These are phyloP conservation scores for Euwallacea fornicatus DNA, from an alignment of 1,140 invertebrate species.

Conservation along the genomic window DNA sequence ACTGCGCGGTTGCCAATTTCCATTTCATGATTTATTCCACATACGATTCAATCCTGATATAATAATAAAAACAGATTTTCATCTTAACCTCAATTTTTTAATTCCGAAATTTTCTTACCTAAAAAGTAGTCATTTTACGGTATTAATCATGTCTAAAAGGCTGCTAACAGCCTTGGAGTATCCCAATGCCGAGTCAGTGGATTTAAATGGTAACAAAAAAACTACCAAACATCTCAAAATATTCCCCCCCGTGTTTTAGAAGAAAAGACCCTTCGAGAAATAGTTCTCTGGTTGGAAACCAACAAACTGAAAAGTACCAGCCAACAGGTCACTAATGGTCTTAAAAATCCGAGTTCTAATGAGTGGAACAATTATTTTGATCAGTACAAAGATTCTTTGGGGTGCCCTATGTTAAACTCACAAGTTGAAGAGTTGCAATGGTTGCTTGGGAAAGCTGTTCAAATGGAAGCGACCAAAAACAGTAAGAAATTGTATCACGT, in stretches of 20 bases:
- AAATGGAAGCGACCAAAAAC: conserved; percentile 81
- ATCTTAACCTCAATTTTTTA: too few relatives aligned
- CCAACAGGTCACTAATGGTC: conserved; percentile 74
- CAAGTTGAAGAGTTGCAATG: conserved; percentile 76
- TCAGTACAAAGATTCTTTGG: conserved; percentile 76
- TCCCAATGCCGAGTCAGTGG: conserved; percentile 68
- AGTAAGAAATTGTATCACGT: conserved; percentile 58
- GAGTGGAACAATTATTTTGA: conserved; percentile 75
- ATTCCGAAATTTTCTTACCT: too few relatives aligned
- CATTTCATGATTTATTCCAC: too few relatives aligned
- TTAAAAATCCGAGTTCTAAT: conserved; percentile 66
- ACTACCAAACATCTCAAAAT: conserved; percentile 1
- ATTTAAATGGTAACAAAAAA: conserved; percentile 62
- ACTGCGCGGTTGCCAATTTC: too few relatives aligned
- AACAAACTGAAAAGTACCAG: conserved; percentile 90
- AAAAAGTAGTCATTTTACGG: too few relatives aligned
- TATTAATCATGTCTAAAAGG: conserved; percentile 39
- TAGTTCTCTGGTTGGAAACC: conserved; percentile 90
- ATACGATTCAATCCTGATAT: too few relatives aligned
- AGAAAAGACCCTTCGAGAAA: conserved; percentile 73
- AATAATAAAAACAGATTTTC: too few relatives aligned
- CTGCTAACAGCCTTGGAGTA: conserved; percentile 66
- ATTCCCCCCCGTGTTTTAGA: conserved; percentile 60
- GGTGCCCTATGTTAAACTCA: conserved; percentile 60
- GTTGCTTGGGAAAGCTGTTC: conserved; percentile 81